Percentiles rank a stretch among this genome's conserved stretches.
These are phyloP conservation scores for Caenorhabditis sp. DNA, from an alignment of 2,888 invertebrate species.

Conservation along the genomic window DNA sequence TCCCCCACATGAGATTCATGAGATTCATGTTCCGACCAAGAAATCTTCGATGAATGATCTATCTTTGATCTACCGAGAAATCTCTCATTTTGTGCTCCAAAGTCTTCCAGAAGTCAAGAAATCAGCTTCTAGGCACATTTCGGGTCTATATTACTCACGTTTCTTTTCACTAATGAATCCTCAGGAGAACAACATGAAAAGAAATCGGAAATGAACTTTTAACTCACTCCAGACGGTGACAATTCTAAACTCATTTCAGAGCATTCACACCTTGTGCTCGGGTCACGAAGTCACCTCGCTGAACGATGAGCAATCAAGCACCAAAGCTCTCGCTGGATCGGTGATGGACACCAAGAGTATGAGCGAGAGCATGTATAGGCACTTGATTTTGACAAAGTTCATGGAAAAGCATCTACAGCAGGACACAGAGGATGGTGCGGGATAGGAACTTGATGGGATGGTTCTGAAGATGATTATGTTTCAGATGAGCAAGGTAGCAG, in stretches of 20 bases:
- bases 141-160: too few species aligned
- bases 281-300: constrained; percentile 75
- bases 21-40: too few species aligned
- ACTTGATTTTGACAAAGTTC: constrained; percentile 42
- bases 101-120: too few species aligned
- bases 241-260: constrained; percentile 67
- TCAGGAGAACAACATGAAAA: neutral
- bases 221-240: neutral
- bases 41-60: too few species aligned
- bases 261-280: constrained; percentile 80
- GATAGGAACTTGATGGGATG: too few species aligned
- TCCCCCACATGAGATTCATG: too few species aligned
- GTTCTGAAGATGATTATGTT: neutral
- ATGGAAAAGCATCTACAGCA: constrained; percentile 45
- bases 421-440: constrained; percentile 38
- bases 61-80: too few species aligned
- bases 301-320: constrained; percentile 78
- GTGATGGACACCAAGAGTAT: constrained; percentile 78
- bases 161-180: too few species aligned
- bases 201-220: neutral
- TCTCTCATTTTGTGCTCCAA: too few species aligned
- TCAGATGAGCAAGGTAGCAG: constrained; percentile 34
- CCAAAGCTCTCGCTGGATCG: constrained; percentile 78
- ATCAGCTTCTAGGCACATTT: too few species aligned
- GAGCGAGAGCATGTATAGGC: constrained; percentile 67